Conservation (phyloP, 2,888 invertebrate genomes). For the Thumatha senex region DNA sequence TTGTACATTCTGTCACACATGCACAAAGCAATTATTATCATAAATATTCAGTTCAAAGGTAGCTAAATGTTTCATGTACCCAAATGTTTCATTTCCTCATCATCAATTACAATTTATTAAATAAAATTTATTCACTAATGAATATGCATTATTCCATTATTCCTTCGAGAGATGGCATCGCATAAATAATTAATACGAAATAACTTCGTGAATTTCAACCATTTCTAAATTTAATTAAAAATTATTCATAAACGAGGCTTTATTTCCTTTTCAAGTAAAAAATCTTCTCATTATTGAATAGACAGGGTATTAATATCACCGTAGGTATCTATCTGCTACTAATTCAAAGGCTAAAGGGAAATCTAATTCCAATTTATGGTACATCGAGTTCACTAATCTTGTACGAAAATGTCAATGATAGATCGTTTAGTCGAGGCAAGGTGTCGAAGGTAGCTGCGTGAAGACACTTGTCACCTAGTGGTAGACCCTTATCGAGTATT, state of each 20-base stretch:
- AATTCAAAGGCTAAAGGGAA: neutral
- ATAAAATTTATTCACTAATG: neutral
- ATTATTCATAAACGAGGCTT: neutral
- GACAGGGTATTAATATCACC: neutral
- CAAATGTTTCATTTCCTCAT: neutral
- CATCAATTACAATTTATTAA: neutral
- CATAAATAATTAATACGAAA: neutral
- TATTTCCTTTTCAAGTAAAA: no score
- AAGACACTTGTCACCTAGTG: conserved; percentile 54
- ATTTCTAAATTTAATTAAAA: neutral
- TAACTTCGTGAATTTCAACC: neutral
- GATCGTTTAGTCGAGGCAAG: conserved; percentile 3
- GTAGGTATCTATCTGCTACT: neutral
- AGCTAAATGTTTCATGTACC: no score
- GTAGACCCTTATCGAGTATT: conserved; percentile 55
- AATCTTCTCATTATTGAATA: neutral
- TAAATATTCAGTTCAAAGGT: no score
- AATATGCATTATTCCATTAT: neutral
- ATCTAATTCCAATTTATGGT: neutral
- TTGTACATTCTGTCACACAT: no score
- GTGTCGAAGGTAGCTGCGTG: conserved; percentile 8
- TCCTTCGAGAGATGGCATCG: neutral
- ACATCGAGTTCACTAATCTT: neutral
- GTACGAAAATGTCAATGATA: conserved; percentile 8
- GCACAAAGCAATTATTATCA: no score